Evolutionary conservation across 2,113 vertebrate genomes (phyloP).

Genomic region (Neotragus moschatus): DNA sequence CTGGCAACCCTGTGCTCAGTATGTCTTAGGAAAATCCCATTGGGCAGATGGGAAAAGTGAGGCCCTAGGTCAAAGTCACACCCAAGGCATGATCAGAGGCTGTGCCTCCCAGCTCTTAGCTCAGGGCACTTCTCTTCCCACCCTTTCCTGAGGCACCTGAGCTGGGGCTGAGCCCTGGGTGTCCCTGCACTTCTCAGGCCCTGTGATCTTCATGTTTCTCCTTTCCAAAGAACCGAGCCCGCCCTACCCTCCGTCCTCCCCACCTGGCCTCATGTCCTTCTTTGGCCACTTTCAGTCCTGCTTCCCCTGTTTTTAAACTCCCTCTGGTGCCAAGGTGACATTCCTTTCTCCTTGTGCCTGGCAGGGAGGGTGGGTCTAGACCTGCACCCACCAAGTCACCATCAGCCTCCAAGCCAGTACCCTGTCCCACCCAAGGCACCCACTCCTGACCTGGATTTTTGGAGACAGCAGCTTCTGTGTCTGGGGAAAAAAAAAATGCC

Average conservation of each 20-base stretch:
- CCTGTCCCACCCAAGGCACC: background rate
- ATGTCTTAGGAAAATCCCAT: background rate
- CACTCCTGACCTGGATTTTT: background rate
- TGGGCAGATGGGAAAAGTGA: background rate
- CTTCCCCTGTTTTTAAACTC: background rate
- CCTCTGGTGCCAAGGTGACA: background rate
- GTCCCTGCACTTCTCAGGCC: background rate
- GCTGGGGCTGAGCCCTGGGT: background rate
- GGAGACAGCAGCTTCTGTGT: background rate
- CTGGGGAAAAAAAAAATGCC: background rate
- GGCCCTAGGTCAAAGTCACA: background rate
- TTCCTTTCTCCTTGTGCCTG: background rate
- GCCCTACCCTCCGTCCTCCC: background rate
- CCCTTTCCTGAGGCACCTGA: background rate
- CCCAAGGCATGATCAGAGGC: background rate
- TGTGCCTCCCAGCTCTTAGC: background rate
- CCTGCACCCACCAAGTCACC: background rate
- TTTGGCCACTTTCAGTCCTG: background rate
- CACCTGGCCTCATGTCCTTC: background rate
- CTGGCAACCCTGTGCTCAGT: background rate
- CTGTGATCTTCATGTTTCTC: fast-evolving
- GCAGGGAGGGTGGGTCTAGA: background rate
- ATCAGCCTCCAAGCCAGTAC: background rate
- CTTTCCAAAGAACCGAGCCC: background rate
- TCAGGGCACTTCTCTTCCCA: background rate